These are phyloP conservation scores for Habrosyne pyritoides DNA, from an alignment of 2,888 invertebrate species.

Conservation along the genomic window DNA sequence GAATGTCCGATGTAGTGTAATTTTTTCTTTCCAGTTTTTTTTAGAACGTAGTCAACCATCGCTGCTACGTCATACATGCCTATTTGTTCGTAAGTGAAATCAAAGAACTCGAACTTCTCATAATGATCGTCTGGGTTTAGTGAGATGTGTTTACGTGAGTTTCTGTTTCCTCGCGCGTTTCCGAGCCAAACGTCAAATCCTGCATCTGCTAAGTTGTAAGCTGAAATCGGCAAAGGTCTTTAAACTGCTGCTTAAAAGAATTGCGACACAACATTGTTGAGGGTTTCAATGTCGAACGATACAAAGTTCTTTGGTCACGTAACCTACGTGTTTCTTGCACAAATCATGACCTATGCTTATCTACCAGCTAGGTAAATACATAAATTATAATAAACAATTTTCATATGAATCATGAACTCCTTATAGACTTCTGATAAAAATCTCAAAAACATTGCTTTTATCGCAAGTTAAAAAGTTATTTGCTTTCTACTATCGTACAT, in stretches of 20 bases:
- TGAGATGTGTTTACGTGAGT: slow-evolving; percentile 83
- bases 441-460: not conserved
- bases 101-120: slow-evolving; percentile 54
- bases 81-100: slow-evolving; percentile 70
- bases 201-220: slow-evolving; percentile 85
- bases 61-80: slow-evolving; percentile 59
- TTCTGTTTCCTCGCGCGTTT: slow-evolving; percentile 90
- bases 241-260: too few species aligned
- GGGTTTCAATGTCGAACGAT: not conserved
- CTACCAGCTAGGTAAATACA: not conserved
- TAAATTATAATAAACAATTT: not conserved
- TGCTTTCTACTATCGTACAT: not conserved
- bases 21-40: slow-evolving; percentile 43
- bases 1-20: slow-evolving; percentile 74
- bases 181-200: slow-evolving; percentile 93
- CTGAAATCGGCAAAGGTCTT: slow-evolving; percentile 78
- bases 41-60: slow-evolving; percentile 63
- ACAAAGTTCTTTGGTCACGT: not conserved
- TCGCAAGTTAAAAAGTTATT: not conserved
- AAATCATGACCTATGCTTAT: too few species aligned
- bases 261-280: too few species aligned
- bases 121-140: slow-evolving; percentile 50
- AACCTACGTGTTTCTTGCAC: not conserved
- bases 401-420: too few species aligned
- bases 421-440: too few species aligned